Percentiles rank a stretch among this genome's conserved stretches.
Conservation (phyloP, 2,113 vertebrate species). For the Gopherus evgoodei region DNA sequence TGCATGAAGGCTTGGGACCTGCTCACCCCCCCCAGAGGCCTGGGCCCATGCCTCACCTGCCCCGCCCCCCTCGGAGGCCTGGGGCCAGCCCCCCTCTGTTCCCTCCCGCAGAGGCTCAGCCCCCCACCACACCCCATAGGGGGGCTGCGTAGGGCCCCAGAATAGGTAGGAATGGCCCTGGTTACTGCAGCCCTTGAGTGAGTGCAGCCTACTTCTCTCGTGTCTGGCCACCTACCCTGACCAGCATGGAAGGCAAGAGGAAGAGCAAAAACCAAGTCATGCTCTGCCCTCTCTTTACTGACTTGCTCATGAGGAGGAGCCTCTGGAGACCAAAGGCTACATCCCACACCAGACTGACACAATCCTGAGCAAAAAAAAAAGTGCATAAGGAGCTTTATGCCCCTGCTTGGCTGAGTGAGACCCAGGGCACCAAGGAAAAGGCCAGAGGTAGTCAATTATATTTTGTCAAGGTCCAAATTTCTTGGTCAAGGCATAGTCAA, state of each 20-base stretch:
- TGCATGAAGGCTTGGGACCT: too few species aligned
- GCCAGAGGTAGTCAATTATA: too few species aligned
- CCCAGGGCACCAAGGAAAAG: background rate
- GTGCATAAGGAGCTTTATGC: conserved; percentile 14
- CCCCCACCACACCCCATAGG: too few species aligned
- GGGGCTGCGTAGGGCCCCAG: too few species aligned
- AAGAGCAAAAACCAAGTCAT: background rate
- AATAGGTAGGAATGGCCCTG: too few species aligned
- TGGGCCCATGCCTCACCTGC: too few species aligned
- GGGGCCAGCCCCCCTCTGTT: too few species aligned
- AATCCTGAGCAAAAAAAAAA: background rate
- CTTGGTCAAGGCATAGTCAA: too few species aligned
- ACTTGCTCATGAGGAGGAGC: background rate
- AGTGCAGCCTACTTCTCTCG: background rate
- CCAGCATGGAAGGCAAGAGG: background rate
- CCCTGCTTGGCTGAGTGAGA: conserved; percentile 14
- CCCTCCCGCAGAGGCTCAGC: too few species aligned
- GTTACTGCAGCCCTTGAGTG: background rate
- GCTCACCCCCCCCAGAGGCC: too few species aligned
- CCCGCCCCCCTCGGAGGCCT: too few species aligned
- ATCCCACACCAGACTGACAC: background rate
- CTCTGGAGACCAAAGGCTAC: background rate
- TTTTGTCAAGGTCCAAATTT: too few species aligned
- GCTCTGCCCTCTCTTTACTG: background rate
- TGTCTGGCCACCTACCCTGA: background rate